Conservation (phyloP, 2,797 vertebrate species). For the Platalea minor region DNA sequence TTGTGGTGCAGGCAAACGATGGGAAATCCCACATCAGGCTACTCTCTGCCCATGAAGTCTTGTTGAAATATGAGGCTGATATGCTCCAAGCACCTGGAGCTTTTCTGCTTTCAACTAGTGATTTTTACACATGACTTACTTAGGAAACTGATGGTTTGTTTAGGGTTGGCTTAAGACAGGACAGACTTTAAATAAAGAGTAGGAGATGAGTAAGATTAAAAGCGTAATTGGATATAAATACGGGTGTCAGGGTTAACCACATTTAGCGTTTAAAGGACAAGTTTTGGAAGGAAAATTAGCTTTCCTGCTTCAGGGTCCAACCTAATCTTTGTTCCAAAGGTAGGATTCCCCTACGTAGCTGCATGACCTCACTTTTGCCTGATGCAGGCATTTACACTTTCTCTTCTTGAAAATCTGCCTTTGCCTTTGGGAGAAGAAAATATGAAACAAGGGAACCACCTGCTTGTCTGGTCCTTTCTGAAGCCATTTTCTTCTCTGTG, state of each 20-base stretch:
- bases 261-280: not conserved
- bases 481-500: not conserved
- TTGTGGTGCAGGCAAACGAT: not conserved
- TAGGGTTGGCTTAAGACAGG: constrained; percentile 19
- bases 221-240: not conserved
- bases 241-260: not conserved
- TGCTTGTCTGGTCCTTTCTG: not conserved
- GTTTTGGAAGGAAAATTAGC: not conserved
- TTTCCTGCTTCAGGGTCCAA: not conserved
- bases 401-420: not conserved
- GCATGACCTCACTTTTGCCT: not conserved
- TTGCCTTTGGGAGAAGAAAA: not conserved
- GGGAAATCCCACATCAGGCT: not conserved
- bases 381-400: not conserved
- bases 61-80: constrained; percentile 16
- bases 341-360: not conserved
- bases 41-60: not conserved
- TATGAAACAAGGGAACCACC: not conserved
- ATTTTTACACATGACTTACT: not conserved
- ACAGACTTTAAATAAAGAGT: not conserved
- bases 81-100: not conserved
- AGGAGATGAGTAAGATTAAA: not conserved
- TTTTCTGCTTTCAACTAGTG: not conserved
- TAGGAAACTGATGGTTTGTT: constrained; percentile 10
- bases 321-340: not conserved